Percentiles rank a stretch among this genome's conserved stretches.
Evolutionary conservation across 2,888 invertebrate genomes (phyloP).

Genomic region (Pecten maximus): DNA sequence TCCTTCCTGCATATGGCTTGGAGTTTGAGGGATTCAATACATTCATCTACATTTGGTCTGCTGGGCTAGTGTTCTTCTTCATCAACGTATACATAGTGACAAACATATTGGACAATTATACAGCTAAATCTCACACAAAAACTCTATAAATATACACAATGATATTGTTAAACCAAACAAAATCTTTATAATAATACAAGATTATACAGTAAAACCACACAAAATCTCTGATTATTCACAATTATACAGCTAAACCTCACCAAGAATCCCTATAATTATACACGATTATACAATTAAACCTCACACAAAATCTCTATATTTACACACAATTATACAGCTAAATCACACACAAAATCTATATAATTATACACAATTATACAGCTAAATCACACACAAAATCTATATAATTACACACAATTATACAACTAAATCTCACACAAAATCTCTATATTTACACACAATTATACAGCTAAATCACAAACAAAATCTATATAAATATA

Average conservation of each 20-base stretch:
- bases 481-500: too few species aligned
- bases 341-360: too few species aligned
- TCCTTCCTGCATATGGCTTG: constrained; percentile 93
- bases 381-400: too few species aligned
- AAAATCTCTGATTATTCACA: not conserved
- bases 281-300: not conserved
- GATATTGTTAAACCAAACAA: too few species aligned
- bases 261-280: not conserved
- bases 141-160: not conserved
- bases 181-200: too few species aligned
- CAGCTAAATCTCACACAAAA: constrained; percentile 26
- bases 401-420: too few species aligned
- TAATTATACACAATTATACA: too few species aligned
- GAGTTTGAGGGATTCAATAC: constrained; percentile 94
- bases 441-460: not conserved
- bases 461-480: too few species aligned
- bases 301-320: not conserved
- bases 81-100: constrained; percentile 86
- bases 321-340: not conserved
- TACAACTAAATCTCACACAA: too few species aligned
- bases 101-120: constrained; percentile 60
- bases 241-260: not conserved
- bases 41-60: constrained; percentile 92
- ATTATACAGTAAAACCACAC: not conserved
- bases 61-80: constrained; percentile 91